phyloP scores from a whole-genome alignment of 1,140 invertebrate species.

The Gonioctena quinquepunctata region DNA sequence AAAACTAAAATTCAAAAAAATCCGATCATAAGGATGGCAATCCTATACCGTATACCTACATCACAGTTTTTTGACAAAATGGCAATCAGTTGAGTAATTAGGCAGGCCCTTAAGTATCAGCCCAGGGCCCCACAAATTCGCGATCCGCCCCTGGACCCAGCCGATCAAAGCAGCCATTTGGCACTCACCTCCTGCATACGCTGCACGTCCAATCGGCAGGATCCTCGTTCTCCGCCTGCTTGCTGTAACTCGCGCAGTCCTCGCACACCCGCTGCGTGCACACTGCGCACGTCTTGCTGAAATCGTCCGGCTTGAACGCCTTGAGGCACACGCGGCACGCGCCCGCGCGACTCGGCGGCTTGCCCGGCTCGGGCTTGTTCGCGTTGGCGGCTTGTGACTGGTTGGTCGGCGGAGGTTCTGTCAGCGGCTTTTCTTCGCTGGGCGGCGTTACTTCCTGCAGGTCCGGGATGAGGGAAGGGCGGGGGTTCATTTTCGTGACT shows the following conservation, averaged over 20 bases:
- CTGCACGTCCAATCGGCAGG: conserved; percentile 54
- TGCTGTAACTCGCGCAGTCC: conserved; percentile 88
- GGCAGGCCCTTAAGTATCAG: too few species aligned
- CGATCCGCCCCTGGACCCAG: too few species aligned
- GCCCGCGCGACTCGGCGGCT: conserved; percentile 71
- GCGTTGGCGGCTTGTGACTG: conserved; percentile 54
- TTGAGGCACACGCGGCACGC: conserved; percentile 86
- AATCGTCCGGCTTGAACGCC: conserved; percentile 82
- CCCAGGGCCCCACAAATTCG: too few species aligned
- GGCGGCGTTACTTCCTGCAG: conserved; percentile 50
- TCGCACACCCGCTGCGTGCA: conserved; percentile 89
- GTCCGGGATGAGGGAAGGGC: conserved; percentile 62
- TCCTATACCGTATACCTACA: too few species aligned
- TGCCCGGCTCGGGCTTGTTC: conserved; percentile 66
- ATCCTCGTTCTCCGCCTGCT: conserved; percentile 78
- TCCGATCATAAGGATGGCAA: too few species aligned
- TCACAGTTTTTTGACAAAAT: too few species aligned
- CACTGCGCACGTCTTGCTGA: conserved; percentile 81
- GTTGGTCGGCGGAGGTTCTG: conserved; percentile 40
- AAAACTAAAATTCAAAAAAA: too few species aligned
- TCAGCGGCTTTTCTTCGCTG: conserved; percentile 32
- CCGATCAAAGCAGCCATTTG: too few species aligned
- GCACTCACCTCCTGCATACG: conserved; percentile 48
- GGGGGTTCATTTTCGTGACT: conserved; percentile 70
- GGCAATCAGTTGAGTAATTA: too few species aligned